Conservation (phyloP, 92 coral and sea anemone genomes). For the Bergia sp. region DNA sequence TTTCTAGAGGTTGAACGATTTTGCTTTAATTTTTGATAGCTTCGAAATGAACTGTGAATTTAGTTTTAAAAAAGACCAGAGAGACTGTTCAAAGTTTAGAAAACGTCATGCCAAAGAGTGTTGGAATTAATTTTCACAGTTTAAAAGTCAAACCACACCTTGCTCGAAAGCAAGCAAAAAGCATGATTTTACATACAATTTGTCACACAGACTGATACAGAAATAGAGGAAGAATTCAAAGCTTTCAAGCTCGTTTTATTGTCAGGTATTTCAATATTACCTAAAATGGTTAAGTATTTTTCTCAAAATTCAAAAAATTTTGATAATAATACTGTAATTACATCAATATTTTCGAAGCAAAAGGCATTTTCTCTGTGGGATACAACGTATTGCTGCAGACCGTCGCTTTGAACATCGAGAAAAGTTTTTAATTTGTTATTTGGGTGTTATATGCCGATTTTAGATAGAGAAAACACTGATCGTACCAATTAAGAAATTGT, state of each 20-base stretch:
- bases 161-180: background rate
- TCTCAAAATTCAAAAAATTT: background rate
- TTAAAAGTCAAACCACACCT: background rate
- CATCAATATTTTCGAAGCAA: background rate
- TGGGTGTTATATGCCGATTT: background rate
- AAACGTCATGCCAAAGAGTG: background rate
- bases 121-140: background rate
- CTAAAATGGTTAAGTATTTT: background rate
- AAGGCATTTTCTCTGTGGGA: conserved; percentile 1
- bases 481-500: background rate
- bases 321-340: background rate
- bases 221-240: too few relatives aligned
- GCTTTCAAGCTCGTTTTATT: background rate
- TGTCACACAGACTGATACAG: background rate
- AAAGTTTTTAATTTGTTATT: too few relatives aligned
- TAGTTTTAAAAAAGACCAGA: background rate
- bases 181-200: too few relatives aligned
- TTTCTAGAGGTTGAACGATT: too few relatives aligned
- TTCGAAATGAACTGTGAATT: background rate
- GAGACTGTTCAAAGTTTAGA: background rate
- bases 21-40: background rate
- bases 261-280: background rate
- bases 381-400: background rate
- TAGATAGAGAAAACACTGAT: background rate
- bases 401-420: background rate